phyloP scores from a whole-genome alignment of 2,888 invertebrate species.

The Bibio marci region DNA sequence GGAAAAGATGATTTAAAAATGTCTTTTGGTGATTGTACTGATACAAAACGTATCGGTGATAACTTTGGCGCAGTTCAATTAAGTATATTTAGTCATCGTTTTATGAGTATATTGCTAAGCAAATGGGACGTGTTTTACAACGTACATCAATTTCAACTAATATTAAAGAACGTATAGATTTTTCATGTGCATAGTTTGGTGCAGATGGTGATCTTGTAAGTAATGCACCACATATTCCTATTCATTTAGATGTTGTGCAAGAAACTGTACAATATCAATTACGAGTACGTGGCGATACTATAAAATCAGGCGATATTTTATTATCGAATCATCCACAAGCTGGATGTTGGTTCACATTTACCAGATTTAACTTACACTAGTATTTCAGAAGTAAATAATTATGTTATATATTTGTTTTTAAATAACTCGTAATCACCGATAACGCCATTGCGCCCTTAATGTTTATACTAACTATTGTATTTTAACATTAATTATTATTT shows the following conservation, averaged over 20 bases:
- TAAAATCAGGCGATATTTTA: slow-evolving; percentile 79
- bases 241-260: slow-evolving; percentile 90
- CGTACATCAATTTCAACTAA: slow-evolving; percentile 96
- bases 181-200: slow-evolving; percentile 96
- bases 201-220: slow-evolving; percentile 94
- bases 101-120: slow-evolving; percentile 99
- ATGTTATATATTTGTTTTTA: too few species aligned
- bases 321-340: slow-evolving; percentile 92
- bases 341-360: slow-evolving; percentile 92
- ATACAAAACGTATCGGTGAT: slow-evolving; percentile 45
- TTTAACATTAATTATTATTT: too few species aligned
- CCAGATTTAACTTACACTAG: slow-evolving; percentile 96
- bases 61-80: slow-evolving; percentile 80
- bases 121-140: slow-evolving; percentile 91
- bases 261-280: slow-evolving; percentile 41
- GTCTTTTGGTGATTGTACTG: slow-evolving; percentile 36
- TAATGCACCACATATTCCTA: slow-evolving; percentile 98
- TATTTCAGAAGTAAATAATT: slow-evolving; percentile 61
- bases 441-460: too few species aligned
- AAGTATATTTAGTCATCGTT: slow-evolving; percentile 94
- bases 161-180: slow-evolving; percentile 95
- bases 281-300: slow-evolving; percentile 47
- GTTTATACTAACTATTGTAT: too few species aligned
- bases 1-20: slow-evolving; percentile 53
- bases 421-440: too few species aligned